Evolutionary conservation across 2,113 vertebrate species (phyloP), one percentile per base, ranked within the genome.

Genomic region (Oncorhynchus tshawytscha): DNA sequence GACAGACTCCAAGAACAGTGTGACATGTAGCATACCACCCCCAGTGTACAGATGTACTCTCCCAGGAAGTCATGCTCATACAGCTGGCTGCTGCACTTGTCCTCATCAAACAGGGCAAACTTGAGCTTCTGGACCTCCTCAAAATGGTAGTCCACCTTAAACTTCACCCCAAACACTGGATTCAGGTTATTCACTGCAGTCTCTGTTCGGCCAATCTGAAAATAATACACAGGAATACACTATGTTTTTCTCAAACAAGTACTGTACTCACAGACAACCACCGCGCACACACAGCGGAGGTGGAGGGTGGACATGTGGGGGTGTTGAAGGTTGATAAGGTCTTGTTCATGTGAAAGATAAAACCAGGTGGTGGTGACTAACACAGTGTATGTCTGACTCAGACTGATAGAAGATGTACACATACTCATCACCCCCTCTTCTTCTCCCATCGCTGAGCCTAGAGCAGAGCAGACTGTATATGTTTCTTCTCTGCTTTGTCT

Each of bases 61-160:
- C 98, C 98, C 81, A 99, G 91, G 85, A 99, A 99, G 83, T 99
- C 98, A 0, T 99, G 98, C 51, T 99, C 97, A 0, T 98, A 96
- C 11, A 99, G 93, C 86, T 96, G 97, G 0, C 82, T 91, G 87
- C 97, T 98, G 0, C 97, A 96, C 89, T 97, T 99, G 89, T 99
- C 98, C 89, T 99, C 97, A 80, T 99, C 98, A 75, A 98, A 99
- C 78, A 99, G 86, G 79, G 97, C 96, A 31, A 99, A 99, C 84
- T 97, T 97, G 29, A 99, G 94, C 91, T 97, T 99, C 92, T 99
- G 98, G 62, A 99, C 93, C 81, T 99, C 96, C 79, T 99, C 97
- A 34, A 99, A 99, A 90, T 96, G 97, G 83, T 99, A 99, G 87
- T 99, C 96, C 0, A 98, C 82, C 22, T 96, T 86, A 18, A 99